Percentiles rank a stretch among this genome's conserved stretches.
Conservation (phyloP, 2,888 invertebrate genomes). For the Nysson spinosus region DNA sequence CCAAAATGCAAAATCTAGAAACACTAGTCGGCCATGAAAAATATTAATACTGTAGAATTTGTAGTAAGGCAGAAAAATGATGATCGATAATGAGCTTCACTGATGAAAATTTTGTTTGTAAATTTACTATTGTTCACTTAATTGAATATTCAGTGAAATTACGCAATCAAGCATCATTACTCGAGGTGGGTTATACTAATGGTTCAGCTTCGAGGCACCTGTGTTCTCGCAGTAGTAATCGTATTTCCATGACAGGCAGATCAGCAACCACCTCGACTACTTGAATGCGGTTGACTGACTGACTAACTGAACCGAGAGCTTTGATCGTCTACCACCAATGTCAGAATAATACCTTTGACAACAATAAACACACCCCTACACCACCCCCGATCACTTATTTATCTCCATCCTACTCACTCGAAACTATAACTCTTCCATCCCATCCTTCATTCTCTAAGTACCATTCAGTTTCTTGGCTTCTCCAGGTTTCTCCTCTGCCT, state of each 20-base stretch:
- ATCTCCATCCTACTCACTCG: slow-evolving; percentile 2
- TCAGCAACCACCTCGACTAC: slow-evolving; percentile 50
- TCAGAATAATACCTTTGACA: slow-evolving; percentile 46
- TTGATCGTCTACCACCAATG: slow-evolving; percentile 57
- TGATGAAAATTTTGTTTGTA: slow-evolving; percentile 58
- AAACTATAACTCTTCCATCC: not conserved
- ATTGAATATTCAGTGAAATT: slow-evolving; percentile 75
- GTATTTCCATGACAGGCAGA: slow-evolving; percentile 74
- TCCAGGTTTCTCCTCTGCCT: slow-evolving; percentile 3
- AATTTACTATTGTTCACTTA: slow-evolving; percentile 76
- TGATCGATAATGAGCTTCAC: too few species aligned
- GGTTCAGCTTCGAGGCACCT: slow-evolving; percentile 52
- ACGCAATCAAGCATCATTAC: slow-evolving; percentile 76
- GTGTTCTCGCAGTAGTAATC: slow-evolving; percentile 70
- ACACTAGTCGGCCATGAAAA: too few species aligned
- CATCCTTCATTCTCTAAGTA: slow-evolving; percentile 1
- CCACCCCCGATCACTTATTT: slow-evolving; percentile 4
- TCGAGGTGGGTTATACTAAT: slow-evolving; percentile 36
- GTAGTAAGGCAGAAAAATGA: too few species aligned
- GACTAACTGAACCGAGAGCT: slow-evolving; percentile 44
- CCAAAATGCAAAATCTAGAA: too few species aligned
- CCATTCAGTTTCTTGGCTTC: not conserved
- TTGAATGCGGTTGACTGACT: slow-evolving; percentile 43
- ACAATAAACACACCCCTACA: slow-evolving; percentile 48
- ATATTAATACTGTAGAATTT: too few species aligned